These are phyloP conservation scores for Hiodon tergisus DNA, from an alignment of 2,113 vertebrate genomes.

Conservation along the genomic window DNA sequence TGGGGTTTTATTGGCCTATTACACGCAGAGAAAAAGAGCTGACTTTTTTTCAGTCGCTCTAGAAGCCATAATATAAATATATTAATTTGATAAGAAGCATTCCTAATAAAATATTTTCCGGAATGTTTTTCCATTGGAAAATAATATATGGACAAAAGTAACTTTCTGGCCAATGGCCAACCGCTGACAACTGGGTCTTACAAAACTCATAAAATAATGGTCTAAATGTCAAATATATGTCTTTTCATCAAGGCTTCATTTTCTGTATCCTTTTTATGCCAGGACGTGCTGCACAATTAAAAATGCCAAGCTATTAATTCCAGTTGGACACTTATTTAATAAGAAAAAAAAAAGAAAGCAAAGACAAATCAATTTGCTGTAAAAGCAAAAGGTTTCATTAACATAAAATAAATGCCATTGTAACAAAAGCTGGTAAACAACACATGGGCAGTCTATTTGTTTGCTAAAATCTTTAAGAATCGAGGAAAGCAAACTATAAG, in stretches of 20 bases:
- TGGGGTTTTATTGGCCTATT: conserved; percentile 73
- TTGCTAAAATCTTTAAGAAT: no score
- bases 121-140: conserved; percentile 12
- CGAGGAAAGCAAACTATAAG: no score
- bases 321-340: background rate
- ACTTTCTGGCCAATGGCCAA: background rate
- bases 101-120: conserved; percentile 13
- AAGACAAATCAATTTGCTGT: background rate
- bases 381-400: background rate
- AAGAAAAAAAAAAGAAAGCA: background rate
- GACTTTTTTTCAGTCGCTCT: conserved; percentile 18
- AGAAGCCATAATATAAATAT: conserved; percentile 14
- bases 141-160: conserved; percentile 1
- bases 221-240: conserved; percentile 5
- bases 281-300: background rate
- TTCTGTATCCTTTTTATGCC: background rate
- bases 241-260: conserved; percentile 6
- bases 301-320: background rate
- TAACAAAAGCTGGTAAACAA: background rate
- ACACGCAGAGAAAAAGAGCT: conserved; percentile 1
- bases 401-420: background rate
- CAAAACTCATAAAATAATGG: background rate
- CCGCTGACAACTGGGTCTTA: background rate
- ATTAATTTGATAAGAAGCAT: conserved; percentile 1
- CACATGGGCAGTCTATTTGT: background rate